Conservation (phyloP, 2,797 vertebrate species). For the Phrynocephalus guinanensis region DNA sequence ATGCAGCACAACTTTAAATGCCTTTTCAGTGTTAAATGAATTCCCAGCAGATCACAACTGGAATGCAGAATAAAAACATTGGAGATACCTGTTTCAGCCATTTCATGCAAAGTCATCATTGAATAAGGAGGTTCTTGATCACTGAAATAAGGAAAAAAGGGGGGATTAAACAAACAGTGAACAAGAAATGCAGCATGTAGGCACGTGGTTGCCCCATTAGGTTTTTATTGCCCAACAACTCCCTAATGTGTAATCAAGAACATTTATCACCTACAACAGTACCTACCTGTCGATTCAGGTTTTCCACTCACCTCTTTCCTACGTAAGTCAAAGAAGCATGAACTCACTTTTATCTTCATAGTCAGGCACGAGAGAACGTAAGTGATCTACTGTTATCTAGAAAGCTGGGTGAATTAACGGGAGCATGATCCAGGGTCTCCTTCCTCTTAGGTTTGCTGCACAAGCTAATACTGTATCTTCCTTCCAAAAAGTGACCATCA, state of each 20-base stretch:
- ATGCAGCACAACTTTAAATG: not conserved
- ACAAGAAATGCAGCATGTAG: conserved; percentile 39
- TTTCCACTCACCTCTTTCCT: not conserved
- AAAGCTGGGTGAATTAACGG: no score
- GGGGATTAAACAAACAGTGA: conserved; percentile 57
- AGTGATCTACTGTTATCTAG: not conserved
- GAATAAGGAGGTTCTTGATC: conserved; percentile 99
- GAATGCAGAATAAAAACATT: conserved; percentile 53
- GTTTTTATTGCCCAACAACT: not conserved
- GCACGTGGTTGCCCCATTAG: not conserved
- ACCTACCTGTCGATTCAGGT: not conserved
- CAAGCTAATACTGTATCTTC: no score
- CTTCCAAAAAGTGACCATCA: no score
- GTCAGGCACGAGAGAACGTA: not conserved
- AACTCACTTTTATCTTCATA: not conserved
- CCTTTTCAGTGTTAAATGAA: not conserved
- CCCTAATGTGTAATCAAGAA: no score
- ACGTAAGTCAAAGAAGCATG: not conserved
- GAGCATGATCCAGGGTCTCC: no score
- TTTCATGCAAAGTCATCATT: conserved; percentile 99
- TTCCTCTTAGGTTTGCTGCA: no score
- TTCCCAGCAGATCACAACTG: conserved; percentile 32
- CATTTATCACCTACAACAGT: not conserved
- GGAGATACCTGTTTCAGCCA: conserved; percentile 97
- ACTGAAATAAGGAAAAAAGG: conserved; percentile 81